Percentiles rank a stretch among this genome's conserved stretches.
phyloP scores from a whole-genome alignment of 2,113 vertebrate genomes.

The Laticauda laticaudata region DNA sequence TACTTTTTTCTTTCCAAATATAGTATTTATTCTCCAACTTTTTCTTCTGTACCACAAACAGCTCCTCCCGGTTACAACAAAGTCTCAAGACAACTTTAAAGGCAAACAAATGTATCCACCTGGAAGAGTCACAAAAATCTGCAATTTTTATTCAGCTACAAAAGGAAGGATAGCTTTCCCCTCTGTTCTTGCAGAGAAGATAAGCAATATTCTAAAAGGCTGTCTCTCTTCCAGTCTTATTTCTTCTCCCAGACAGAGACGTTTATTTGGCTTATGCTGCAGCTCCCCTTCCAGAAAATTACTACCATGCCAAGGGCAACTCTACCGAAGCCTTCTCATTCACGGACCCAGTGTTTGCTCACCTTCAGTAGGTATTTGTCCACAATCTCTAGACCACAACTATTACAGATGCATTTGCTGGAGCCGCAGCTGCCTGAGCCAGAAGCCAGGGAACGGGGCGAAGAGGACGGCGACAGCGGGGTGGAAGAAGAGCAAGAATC shows the following conservation, averaged over 20 bases:
- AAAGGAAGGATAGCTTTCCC: neutral
- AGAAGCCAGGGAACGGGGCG: conserved; percentile 86
- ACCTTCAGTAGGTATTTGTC: conserved; percentile 99
- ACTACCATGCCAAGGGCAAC: neutral
- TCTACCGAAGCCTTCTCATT: neutral
- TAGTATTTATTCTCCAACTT: neutral
- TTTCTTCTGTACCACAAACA: neutral
- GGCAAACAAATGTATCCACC: neutral
- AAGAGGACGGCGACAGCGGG: conserved; percentile 79
- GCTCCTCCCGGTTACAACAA: neutral
- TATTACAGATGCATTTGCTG: conserved; percentile 83
- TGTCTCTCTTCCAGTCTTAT: neutral
- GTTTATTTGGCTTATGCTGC: neutral
- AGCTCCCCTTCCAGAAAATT: neutral
- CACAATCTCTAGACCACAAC: conserved; percentile 89
- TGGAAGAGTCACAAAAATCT: neutral
- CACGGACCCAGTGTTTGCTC: conserved; percentile 19
- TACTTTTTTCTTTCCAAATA: neutral
- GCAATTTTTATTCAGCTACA: neutral
- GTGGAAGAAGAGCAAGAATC: conserved; percentile 79
- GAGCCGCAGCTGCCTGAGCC: conserved; percentile 70
- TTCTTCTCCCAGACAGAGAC: neutral
- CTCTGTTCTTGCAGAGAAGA: neutral
- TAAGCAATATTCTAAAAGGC: neutral
- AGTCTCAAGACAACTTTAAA: neutral